Percentiles rank a stretch among this genome's conserved stretches.
Evolutionary conservation across 2,888 invertebrate species (phyloP).

Genomic region (Leptinotarsa rubiginosa): DNA sequence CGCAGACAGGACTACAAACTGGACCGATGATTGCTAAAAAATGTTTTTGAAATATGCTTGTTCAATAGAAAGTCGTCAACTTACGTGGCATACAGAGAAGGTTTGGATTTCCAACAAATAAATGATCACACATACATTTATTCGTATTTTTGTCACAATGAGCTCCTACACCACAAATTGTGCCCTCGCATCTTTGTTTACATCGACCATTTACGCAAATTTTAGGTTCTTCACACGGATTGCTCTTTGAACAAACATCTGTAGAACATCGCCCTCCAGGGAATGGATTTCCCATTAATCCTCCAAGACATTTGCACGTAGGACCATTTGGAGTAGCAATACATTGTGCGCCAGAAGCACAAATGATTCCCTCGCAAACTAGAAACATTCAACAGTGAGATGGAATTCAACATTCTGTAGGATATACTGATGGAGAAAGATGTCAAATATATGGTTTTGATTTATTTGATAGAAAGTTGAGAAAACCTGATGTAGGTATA

Average conservation of each 20-base stretch:
- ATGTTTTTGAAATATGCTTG: too few species aligned
- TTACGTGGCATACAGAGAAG: conserved; percentile 92
- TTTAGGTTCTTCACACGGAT: conserved; percentile 82
- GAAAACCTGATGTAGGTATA: neutral
- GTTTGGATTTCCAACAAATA: conserved; percentile 90
- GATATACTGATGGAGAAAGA: too few species aligned
- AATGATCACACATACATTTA: conserved; percentile 87
- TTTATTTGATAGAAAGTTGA: neutral
- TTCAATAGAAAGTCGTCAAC: conserved; percentile 61
- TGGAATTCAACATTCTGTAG: neutral
- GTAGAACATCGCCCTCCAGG: conserved; percentile 87
- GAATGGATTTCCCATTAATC: conserved; percentile 90
- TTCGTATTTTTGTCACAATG: conserved; percentile 84
- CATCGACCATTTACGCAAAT: conserved; percentile 90
- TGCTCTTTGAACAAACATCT: conserved; percentile 82
- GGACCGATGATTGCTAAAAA: conserved; percentile 80
- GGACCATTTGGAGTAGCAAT: conserved; percentile 87
- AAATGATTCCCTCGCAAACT: conserved; percentile 82
- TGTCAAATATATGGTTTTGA: too few species aligned
- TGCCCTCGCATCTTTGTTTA: conserved; percentile 87
- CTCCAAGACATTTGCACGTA: conserved; percentile 89
- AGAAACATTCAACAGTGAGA: conserved; percentile 38
- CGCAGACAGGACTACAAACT: conserved; percentile 83
- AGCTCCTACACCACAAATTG: conserved; percentile 90
- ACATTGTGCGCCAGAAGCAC: conserved; percentile 86